Conservation (phyloP, 1,140 invertebrate genomes). For the Sinella curviseta region DNA sequence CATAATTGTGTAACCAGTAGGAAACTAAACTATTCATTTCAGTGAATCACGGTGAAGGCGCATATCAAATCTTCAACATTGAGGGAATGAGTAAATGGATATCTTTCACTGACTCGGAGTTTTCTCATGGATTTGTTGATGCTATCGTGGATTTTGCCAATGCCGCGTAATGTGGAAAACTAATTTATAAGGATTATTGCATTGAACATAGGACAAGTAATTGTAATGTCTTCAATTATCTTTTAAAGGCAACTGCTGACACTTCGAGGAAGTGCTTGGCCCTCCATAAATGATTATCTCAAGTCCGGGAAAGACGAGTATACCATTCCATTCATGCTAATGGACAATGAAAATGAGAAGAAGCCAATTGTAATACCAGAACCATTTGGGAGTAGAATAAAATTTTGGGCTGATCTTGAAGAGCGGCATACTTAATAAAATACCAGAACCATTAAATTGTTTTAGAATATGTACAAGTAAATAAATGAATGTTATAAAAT, state of each 20-base stretch:
- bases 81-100: not conserved
- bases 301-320: not conserved
- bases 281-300: not conserved
- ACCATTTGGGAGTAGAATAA: not conserved
- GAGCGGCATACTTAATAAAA: too few species aligned
- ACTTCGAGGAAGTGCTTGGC: not conserved
- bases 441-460: too few species aligned
- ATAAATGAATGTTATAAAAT: too few species aligned
- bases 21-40: not conserved
- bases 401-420: too few species aligned
- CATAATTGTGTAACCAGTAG: not conserved
- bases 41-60: not conserved
- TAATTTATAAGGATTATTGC: not conserved
- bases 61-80: not conserved
- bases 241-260: not conserved
- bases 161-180: not conserved
- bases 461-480: too few species aligned
- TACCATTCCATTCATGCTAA: not conserved
- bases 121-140: not conserved
- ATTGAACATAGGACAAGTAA: not conserved
- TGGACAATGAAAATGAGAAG: not conserved
- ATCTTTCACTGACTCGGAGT: not conserved
- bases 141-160: not conserved
- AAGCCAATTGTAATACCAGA: not conserved
- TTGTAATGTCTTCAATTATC: not conserved